Conservation (phyloP, 1,140 invertebrate species). For the Neomicropteryx cornuta region DNA sequence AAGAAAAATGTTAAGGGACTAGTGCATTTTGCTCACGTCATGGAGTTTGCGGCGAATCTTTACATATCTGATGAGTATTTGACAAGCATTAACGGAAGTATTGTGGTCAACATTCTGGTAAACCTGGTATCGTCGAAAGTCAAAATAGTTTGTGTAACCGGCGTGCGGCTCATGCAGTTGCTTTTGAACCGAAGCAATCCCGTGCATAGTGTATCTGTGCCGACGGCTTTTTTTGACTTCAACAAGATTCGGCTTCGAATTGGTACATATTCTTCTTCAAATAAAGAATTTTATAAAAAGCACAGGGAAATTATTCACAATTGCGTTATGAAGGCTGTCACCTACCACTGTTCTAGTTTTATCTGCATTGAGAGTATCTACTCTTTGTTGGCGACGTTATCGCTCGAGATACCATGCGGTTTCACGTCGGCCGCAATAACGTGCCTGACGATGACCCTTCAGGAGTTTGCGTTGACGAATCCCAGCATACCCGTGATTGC, state of each 20-base stretch:
- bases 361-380: conserved; percentile 41
- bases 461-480: conserved; percentile 34
- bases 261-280: no score
- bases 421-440: conserved; percentile 41
- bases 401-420: conserved; percentile 45
- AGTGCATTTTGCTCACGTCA: conserved; percentile 32
- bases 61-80: conserved; percentile 27
- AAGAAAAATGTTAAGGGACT: conserved; percentile 26
- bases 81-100: conserved; percentile 29
- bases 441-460: conserved; percentile 44
- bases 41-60: conserved; percentile 38
- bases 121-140: conserved; percentile 33
- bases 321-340: conserved; percentile 32
- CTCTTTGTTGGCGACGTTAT: conserved; percentile 38
- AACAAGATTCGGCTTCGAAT: no score
- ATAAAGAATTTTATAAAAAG: no score
- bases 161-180: no score
- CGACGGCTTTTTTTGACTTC: no score
- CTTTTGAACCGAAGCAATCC: no score
- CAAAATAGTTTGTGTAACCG: no score
- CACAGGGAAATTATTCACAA: conserved; percentile 39
- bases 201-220: no score
- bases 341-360: conserved; percentile 29
- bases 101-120: conserved; percentile 32
- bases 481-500: conserved; percentile 18